Base-by-base conservation (phyloP, 1,140 invertebrate species). In the Drosophila tristis region DNA sequence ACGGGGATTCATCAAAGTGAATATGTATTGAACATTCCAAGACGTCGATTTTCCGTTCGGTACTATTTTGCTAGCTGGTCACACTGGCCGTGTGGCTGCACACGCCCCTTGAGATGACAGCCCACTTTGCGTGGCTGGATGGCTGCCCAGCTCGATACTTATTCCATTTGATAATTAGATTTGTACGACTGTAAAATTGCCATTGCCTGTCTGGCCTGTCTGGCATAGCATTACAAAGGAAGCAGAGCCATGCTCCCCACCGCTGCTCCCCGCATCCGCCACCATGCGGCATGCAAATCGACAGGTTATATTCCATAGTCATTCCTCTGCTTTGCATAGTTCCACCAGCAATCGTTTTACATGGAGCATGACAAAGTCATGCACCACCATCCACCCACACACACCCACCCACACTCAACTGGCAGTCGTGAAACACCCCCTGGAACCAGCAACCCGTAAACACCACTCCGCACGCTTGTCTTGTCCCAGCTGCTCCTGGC, bases 101-200 rank as follows among this genome's bases (percentile, higher is more conserved):
- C 23, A 4, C 23, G 0, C 23, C 23, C 3, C 63, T 67, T 25
- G 31, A 70, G 66, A 70, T 25, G 31, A 70, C 62, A 67, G 62
- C 16, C 31, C 42, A 26, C 39, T 25, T 44, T 49, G 29, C 25
- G 11, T 16, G 39, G 68, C 56, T 55, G 26, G 1, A 29, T 26
- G 26, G 26, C 7, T 35, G 31, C 31, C 15, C 7, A 31, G 65
- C 0, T 4, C 31, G 31, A 9, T 55, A 43, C 61, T 66, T 66
- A 48, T 55, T 49, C 15, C 62, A 48, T 68, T 70, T 57, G 67
- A 71, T 71, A 70, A 71, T 70, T 58, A 31, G 64, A 71, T 71
- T 70, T 58, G 43, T 66, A 31, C 31, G n/a, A 8, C n/a, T 25
- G 25, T 29, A 2, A 0, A 20, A 25, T 49, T 50, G 50, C 25